These are phyloP conservation scores for Chironomus tepperi DNA, from an alignment of 1,140 invertebrate genomes.

Conservation along the genomic window DNA sequence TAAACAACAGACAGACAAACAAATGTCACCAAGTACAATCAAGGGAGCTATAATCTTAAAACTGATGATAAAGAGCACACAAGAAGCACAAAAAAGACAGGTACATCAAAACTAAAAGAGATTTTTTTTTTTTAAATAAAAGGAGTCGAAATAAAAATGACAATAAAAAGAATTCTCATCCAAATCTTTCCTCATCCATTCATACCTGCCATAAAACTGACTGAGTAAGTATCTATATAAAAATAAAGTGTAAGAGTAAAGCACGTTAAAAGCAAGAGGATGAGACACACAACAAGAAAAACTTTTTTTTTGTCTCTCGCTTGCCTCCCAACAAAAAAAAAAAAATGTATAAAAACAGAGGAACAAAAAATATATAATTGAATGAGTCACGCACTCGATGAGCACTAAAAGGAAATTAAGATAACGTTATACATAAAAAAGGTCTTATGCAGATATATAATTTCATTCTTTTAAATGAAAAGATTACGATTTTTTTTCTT, in stretches of 20 bases:
- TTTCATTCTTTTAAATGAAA: neutral
- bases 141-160: too few species aligned
- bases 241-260: too few species aligned
- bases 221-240: neutral
- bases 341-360: too few species aligned
- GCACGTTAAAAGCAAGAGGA: neutral
- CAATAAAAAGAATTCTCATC: too few species aligned
- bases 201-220: neutral
- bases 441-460: neutral
- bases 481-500: neutral
- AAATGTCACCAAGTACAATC: too few species aligned
- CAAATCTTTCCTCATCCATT: neutral
- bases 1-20: too few species aligned
- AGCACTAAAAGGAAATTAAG: conserved; percentile 13
- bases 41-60: too few species aligned
- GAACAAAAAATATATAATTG: neutral
- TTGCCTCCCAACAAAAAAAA: neutral
- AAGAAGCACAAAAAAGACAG: too few species aligned
- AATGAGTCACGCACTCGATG: conserved; percentile 11
- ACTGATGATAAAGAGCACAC: too few species aligned
- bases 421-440: conserved; percentile 1
- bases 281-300: too few species aligned
- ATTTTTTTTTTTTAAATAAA: too few species aligned
- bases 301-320: neutral
- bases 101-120: too few species aligned